These are phyloP conservation scores for Fregetta grallaria DNA, from an alignment of 2,113 vertebrate species.

Conservation along the genomic window DNA sequence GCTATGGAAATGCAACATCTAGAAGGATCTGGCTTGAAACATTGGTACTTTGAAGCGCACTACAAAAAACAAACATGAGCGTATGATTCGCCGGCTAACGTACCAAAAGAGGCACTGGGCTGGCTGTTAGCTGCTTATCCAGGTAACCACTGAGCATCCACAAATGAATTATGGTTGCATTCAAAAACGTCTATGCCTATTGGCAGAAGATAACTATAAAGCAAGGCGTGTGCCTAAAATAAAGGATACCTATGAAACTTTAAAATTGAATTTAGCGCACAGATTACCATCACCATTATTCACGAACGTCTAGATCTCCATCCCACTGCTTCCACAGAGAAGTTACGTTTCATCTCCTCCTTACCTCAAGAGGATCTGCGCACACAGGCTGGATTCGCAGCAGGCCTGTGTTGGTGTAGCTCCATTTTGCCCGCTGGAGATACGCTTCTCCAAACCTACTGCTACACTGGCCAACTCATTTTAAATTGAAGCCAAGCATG, in stretches of 20 bases:
- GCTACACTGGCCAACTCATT: neutral
- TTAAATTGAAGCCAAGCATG: neutral
- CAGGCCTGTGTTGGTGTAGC: neutral
- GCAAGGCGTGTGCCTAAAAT: neutral
- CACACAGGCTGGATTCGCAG: neutral
- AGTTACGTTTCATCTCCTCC: neutral
- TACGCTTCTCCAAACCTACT: neutral
- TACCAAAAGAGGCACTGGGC: neutral
- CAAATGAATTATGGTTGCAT: neutral
- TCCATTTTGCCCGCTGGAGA: neutral
- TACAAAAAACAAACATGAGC: neutral
- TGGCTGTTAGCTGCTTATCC: neutral
- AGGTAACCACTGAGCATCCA: neutral
- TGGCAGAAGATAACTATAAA: neutral
- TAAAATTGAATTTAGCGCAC: neutral
- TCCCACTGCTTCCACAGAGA: neutral
- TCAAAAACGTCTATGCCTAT: neutral
- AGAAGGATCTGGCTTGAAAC: neutral
- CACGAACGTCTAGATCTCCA: fast-evolving
- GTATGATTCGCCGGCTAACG: fast-evolving
- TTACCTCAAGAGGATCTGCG: neutral
- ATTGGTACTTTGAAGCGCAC: neutral
- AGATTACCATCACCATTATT: neutral
- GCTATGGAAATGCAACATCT: neutral
- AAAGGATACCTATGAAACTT: neutral